Evolutionary conservation across 2,888 invertebrate species (phyloP), one percentile per base, ranked within the genome.

Genomic region (Scaptomyza parva): DNA sequence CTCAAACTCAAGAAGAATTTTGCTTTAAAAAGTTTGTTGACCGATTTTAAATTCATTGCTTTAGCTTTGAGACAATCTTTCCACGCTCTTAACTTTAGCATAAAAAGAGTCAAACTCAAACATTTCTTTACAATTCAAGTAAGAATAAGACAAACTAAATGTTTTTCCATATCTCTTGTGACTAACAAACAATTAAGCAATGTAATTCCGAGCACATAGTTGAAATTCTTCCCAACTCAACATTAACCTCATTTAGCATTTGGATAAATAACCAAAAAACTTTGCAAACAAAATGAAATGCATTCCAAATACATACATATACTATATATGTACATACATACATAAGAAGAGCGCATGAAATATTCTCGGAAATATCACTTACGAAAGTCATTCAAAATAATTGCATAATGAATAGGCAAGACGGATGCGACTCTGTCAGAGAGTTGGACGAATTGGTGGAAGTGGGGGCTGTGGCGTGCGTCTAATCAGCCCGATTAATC

Each of bases 351-450:
- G 8, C 40, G 22, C 45, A 67, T 60, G 28, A 64, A 71, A 70
- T 59, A 51, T 55, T 33, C 59, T 51, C 69, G 87, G 88, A 89
- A 87, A 82, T 86, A 88, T 86, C 83, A 86, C 81, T 88, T 84
- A 82, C 77, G 70, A 88, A 67, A 89, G 87, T 89, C 89, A 89
- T 90, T 88, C 80, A 57, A 89, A 89, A 86, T 89, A 90, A 89
- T 90, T 89, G 89, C 83, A 87, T 79, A 79, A 85, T 83, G 87
- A 88, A 87, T 83, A 70, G 72, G 75, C 78, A 75, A 18, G 57
- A 28, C 54, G 63, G 67, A 71, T 54, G 57, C 37, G 43, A 41
- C 45, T 11, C 17, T 30, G 41, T 17, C 14, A 8, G 17, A 17
- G 17, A 18, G 12, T 41, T 41, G 65, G 43, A 44, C n/a, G n/a